Evolutionary conservation across 2,888 invertebrate species (phyloP).

Genomic region (Lissocephala sabroskyi): DNA sequence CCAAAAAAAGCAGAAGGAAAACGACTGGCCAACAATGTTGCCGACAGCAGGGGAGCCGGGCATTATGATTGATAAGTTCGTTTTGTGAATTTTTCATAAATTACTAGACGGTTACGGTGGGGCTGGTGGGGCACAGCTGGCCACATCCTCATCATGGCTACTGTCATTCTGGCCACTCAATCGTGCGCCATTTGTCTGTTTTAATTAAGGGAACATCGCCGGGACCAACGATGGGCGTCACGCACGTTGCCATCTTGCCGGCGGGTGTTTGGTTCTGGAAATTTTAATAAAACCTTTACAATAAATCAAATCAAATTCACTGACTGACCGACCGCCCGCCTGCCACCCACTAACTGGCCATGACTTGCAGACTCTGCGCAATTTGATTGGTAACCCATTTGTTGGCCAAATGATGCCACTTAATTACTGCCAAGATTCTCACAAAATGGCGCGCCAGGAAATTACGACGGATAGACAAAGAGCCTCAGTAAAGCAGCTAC

Average conservation of each 20-base stretch:
- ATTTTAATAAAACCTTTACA: slow-evolving; percentile 52
- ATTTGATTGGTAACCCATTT: slow-evolving; percentile 43
- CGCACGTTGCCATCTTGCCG: slow-evolving; percentile 52
- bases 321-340: slow-evolving; percentile 55
- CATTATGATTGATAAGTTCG: slow-evolving; percentile 61
- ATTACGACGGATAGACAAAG: no score
- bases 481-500: no score
- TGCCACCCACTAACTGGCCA: no score
- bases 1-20: slow-evolving; percentile 27
- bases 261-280: slow-evolving; percentile 9
- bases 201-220: slow-evolving; percentile 47
- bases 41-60: slow-evolving; percentile 20
- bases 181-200: slow-evolving; percentile 62
- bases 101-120: no score
- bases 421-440: slow-evolving; percentile 31
- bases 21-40: slow-evolving; percentile 40
- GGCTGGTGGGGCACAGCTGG: slow-evolving; percentile 40
- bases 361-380: slow-evolving; percentile 21
- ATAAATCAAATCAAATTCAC: slow-evolving; percentile 49
- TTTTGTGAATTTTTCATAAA: slow-evolving; percentile 62
- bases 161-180: slow-evolving; percentile 16
- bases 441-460: no score
- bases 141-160: slow-evolving; percentile 23
- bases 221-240: slow-evolving; percentile 30
- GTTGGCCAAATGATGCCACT: slow-evolving; percentile 27